phyloP scores from a whole-genome alignment of 1,140 invertebrate species.

The Danaus plexippus region DNA sequence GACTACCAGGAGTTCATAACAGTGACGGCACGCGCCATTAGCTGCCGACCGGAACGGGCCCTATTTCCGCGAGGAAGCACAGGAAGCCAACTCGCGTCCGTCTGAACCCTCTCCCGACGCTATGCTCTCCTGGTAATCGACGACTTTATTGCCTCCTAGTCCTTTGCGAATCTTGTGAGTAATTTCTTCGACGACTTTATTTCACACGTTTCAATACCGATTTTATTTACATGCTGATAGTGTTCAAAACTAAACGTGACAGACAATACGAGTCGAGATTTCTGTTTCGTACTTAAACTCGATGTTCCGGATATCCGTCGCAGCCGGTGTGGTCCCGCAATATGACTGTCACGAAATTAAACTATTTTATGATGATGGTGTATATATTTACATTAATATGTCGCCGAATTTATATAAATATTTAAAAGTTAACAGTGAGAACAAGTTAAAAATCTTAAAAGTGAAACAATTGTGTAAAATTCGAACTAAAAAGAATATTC shows the following conservation, averaged over 20 bases:
- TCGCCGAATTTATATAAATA: no score
- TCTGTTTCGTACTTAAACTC: constrained; percentile 14
- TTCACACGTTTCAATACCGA: constrained; percentile 1
- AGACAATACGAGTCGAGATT: constrained; percentile 4
- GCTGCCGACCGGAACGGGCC: constrained; percentile 54
- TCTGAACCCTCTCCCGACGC: constrained; percentile 27
- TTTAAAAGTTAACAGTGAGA: no score
- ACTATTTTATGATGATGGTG: constrained; percentile 8
- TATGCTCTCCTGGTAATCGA: constrained; percentile 46
- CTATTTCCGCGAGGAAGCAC: constrained; percentile 65
- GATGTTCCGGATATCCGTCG: constrained; percentile 19
- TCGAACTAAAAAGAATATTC: no score
- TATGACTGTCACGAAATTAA: constrained; percentile 16
- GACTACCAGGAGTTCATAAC: constrained; percentile 53
- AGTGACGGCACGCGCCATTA: constrained; percentile 60
- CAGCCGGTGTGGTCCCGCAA: constrained; percentile 17
- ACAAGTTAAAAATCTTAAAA: not conserved
- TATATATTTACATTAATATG: constrained; percentile 4
- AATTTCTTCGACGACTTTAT: not conserved
- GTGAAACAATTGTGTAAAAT: not conserved
- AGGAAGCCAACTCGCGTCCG: constrained; percentile 49
- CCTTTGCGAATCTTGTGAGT: constrained; percentile 7
- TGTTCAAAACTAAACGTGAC: constrained; percentile 2
- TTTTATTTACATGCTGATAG: not conserved
- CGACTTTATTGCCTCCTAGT: constrained; percentile 26